phyloP scores from a whole-genome alignment of 2,113 vertebrate genomes.

The Mus pahari region DNA sequence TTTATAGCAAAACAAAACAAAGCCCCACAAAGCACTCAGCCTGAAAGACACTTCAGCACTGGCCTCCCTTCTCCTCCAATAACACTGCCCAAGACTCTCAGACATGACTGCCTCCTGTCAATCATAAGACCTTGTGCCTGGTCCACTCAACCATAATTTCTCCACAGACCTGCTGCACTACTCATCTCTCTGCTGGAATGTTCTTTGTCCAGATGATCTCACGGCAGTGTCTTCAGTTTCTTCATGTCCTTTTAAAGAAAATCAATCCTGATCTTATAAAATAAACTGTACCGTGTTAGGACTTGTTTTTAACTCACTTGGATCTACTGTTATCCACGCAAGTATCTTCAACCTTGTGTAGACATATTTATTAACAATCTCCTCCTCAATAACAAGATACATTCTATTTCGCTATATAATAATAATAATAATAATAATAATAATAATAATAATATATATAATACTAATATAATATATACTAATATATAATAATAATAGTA shows the following conservation, averaged over 20 bases:
- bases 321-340: not conserved
- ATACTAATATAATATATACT: too few species aligned
- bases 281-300: not conserved
- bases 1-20: not conserved
- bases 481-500: too few species aligned
- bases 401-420: too few species aligned
- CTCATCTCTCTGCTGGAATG: not conserved
- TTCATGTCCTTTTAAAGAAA: not conserved
- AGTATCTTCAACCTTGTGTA: not conserved
- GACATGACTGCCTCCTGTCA: not conserved
- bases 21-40: not conserved
- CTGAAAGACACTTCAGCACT: not conserved
- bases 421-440: too few species aligned
- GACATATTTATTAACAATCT: not conserved
- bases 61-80: not conserved
- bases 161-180: not conserved
- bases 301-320: not conserved
- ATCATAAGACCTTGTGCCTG: not conserved
- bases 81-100: not conserved
- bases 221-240: not conserved
- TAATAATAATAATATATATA: too few species aligned
- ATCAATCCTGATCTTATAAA: not conserved
- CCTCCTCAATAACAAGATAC: not conserved
- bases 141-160: not conserved
- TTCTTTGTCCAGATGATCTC: not conserved